Evolutionary conservation across 2,888 invertebrate species (phyloP).

Genomic region (Alviniconcha strummeri): DNA sequence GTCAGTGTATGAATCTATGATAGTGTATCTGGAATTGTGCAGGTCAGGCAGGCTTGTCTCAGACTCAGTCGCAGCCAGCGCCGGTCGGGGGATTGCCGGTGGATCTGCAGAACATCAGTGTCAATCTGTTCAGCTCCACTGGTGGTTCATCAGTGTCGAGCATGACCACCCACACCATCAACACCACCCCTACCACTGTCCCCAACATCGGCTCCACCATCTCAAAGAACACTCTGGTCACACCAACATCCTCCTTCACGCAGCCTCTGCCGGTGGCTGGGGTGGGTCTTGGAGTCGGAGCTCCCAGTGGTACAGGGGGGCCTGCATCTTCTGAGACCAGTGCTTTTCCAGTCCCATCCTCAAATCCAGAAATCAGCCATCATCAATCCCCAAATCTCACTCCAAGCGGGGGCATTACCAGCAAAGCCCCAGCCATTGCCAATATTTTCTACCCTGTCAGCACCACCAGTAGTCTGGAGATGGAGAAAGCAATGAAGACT

Average conservation of each 20-base stretch:
- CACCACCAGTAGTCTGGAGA: constrained; percentile 10
- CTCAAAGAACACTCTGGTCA: constrained; percentile 7
- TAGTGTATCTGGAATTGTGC: too few relatives aligned
- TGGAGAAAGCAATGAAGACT: constrained; percentile 9
- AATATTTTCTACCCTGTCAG: constrained; percentile 28
- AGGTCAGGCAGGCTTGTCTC: too few relatives aligned
- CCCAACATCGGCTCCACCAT: constrained; percentile 17
- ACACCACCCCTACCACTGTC: constrained; percentile 6
- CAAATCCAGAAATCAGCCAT: constrained; percentile 1
- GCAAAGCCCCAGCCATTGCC: neutral
- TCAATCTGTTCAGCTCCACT: neutral
- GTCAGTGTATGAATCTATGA: too few relatives aligned
- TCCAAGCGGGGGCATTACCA: neutral
- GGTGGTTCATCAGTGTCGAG: neutral
- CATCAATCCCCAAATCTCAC: neutral
- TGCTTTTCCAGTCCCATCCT: constrained; percentile 15
- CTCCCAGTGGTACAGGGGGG: neutral
- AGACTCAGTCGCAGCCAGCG: neutral
- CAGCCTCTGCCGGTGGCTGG: constrained; percentile 24
- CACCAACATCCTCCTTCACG: constrained; percentile 16
- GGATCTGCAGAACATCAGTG: constrained; percentile 12
- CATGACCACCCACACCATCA: constrained; percentile 26
- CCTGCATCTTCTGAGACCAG: neutral
- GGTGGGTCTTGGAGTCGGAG: neutral
- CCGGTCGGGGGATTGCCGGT: constrained; percentile 1